phyloP scores from a whole-genome alignment of 2,113 vertebrate species.

The Haplochromis burtoni region DNA sequence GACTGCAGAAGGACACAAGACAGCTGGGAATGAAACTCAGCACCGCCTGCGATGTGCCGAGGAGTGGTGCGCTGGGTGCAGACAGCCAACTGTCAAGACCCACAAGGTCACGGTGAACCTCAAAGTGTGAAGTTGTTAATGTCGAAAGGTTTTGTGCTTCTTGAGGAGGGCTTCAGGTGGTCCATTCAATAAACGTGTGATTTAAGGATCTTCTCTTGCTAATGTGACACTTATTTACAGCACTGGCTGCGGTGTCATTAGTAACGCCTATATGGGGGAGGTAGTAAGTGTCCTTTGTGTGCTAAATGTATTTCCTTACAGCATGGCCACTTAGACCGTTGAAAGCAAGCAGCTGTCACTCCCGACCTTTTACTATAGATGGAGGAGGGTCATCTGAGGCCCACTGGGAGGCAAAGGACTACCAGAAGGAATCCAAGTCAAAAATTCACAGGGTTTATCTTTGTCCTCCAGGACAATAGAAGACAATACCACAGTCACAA shows the following conservation, averaged over 20 bases:
- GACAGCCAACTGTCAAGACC: neutral
- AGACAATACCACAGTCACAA: neutral
- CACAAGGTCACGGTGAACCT: neutral
- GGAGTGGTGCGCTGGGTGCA: neutral
- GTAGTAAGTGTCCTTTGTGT: neutral
- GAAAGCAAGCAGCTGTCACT: slow-evolving; percentile 20
- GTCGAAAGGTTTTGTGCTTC: neutral
- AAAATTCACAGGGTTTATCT: slow-evolving; percentile 52
- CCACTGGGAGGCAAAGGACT: neutral
- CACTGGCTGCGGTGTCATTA: neutral
- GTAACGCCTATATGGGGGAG: neutral
- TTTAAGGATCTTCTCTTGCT: neutral
- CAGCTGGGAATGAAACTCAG: slow-evolving; percentile 25
- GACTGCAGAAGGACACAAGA: neutral
- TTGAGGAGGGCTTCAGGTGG: slow-evolving; percentile 24
- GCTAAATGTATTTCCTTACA: neutral
- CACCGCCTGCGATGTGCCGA: neutral
- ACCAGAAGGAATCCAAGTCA: neutral
- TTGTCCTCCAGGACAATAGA: slow-evolving; percentile 33
- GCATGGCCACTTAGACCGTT: neutral
- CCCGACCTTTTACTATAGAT: neutral
- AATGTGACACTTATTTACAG: neutral
- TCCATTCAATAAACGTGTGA: neutral
- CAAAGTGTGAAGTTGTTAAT: slow-evolving; percentile 7
- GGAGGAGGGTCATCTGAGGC: neutral